phyloP scores from a whole-genome alignment of 2,888 invertebrate species.

The Hemaris fuciformis region DNA sequence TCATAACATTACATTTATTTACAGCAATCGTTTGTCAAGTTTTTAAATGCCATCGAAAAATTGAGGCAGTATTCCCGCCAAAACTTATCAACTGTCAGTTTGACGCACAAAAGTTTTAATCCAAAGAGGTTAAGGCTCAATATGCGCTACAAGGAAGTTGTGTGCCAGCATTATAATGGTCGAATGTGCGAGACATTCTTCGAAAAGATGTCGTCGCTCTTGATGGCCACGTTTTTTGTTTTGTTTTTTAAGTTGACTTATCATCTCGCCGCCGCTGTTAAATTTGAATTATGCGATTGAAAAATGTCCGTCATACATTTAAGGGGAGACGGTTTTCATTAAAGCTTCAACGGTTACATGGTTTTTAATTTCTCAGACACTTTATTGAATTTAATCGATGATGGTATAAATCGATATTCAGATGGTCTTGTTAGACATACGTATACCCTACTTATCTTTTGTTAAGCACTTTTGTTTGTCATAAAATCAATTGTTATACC shows the following conservation, averaged over 20 bases:
- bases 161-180: slow-evolving; percentile 13
- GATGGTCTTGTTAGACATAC: background rate
- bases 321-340: slow-evolving; percentile 35
- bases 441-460: too few relatives aligned
- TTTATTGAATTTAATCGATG: background rate
- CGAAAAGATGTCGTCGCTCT: slow-evolving; percentile 36
- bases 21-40: background rate
- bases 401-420: background rate
- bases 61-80: slow-evolving; percentile 25
- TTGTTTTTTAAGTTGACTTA: slow-evolving; percentile 44
- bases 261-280: slow-evolving; percentile 46
- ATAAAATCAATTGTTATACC: too few relatives aligned
- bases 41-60: slow-evolving; percentile 10
- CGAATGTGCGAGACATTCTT: slow-evolving; percentile 31
- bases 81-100: slow-evolving; percentile 15
- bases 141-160: background rate
- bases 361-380: slow-evolving; percentile 20
- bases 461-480: too few relatives aligned
- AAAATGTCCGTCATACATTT: slow-evolving; percentile 24
- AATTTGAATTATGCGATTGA: slow-evolving; percentile 44
- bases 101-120: background rate
- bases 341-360: slow-evolving; percentile 26
- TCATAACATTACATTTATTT: background rate
- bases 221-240: slow-evolving; percentile 26
- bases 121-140: background rate